Percentiles rank a stretch among this genome's conserved stretches.
These are phyloP conservation scores for Hemicrepidius hirtus DNA, from an alignment of 2,888 invertebrate genomes.

Conservation along the genomic window DNA sequence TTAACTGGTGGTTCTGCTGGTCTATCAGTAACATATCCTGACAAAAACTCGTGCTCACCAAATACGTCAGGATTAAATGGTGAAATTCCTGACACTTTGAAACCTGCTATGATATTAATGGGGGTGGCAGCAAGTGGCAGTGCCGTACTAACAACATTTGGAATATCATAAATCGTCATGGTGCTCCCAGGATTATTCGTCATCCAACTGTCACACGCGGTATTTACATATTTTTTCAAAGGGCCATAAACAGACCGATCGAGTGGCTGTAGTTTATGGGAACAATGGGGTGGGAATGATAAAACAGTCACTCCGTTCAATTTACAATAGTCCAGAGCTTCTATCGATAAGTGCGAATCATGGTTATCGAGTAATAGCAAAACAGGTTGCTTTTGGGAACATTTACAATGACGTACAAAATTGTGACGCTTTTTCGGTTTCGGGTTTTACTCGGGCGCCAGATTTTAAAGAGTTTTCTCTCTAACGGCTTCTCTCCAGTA, in stretches of 20 bases:
- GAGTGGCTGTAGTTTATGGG: conserved; percentile 57
- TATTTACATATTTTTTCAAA: conserved; percentile 52
- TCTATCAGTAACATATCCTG: too few relatives aligned
- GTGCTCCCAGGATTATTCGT: conserved; percentile 52
- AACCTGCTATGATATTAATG: conserved; percentile 51
- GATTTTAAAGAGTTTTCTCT: too few relatives aligned
- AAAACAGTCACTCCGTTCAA: neutral
- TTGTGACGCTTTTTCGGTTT: too few relatives aligned
- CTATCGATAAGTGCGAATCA: neutral
- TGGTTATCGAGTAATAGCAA: neutral
- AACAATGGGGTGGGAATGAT: conserved; percentile 20
- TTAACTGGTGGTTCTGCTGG: neutral
- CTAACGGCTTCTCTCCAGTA: too few relatives aligned
- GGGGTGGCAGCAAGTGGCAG: conserved; percentile 55
- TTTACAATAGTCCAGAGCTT: neutral
- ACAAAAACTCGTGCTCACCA: too few relatives aligned
- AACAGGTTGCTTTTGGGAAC: neutral
- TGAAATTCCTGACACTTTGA: conserved; percentile 42
- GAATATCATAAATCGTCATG: conserved; percentile 23
- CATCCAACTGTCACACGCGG: conserved; percentile 47
- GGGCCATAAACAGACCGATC: conserved; percentile 42
- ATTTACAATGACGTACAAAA: too few relatives aligned
- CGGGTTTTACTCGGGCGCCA: too few relatives aligned
- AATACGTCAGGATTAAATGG: too few relatives aligned
- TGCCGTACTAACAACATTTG: conserved; percentile 50